phyloP scores from a whole-genome alignment of 2,797 vertebrate species.

The Knipowitschia caucasica region DNA sequence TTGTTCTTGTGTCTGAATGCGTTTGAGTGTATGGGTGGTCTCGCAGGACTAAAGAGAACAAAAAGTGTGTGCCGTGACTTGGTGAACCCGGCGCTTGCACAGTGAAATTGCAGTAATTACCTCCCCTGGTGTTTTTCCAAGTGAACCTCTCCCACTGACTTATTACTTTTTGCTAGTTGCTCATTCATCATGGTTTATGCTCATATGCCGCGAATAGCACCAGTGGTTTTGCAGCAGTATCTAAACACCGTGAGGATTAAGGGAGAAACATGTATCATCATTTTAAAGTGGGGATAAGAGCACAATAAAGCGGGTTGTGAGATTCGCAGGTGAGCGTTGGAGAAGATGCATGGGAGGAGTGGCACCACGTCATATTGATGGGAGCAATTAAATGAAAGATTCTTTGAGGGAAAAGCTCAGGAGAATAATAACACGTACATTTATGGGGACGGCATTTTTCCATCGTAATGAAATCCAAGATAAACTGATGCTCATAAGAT shows the following conservation, averaged over 20 bases:
- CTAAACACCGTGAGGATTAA: slow-evolving; percentile 21
- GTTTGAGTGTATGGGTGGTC: slow-evolving; percentile 5
- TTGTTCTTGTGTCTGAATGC: background rate
- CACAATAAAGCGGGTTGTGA: slow-evolving; percentile 33
- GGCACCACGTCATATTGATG: slow-evolving; percentile 1
- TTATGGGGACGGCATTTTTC: background rate
- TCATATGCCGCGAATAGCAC: background rate
- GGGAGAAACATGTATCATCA: slow-evolving; percentile 24
- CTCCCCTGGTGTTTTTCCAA: slow-evolving; percentile 8
- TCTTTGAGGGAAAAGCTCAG: background rate
- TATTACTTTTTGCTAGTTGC: slow-evolving; percentile 13
- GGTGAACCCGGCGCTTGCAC: slow-evolving; percentile 1
- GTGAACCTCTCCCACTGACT: slow-evolving; percentile 12
- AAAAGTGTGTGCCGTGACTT: background rate
- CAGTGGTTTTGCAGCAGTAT: background rate
- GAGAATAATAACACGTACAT: background rate
- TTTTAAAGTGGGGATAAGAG: slow-evolving; percentile 22
- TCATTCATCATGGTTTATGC: slow-evolving; percentile 15
- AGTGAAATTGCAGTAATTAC: slow-evolving; percentile 15
- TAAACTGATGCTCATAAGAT: background rate
- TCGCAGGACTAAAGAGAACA: slow-evolving; percentile 9
- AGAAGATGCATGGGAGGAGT: background rate
- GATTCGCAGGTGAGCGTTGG: background rate
- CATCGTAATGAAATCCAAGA: background rate
- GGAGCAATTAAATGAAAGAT: background rate